Percentiles rank a stretch among this genome's conserved stretches.
These are phyloP conservation scores for Corydoras sp. DNA, from an alignment of 2,113 vertebrate species.

Conservation along the genomic window DNA sequence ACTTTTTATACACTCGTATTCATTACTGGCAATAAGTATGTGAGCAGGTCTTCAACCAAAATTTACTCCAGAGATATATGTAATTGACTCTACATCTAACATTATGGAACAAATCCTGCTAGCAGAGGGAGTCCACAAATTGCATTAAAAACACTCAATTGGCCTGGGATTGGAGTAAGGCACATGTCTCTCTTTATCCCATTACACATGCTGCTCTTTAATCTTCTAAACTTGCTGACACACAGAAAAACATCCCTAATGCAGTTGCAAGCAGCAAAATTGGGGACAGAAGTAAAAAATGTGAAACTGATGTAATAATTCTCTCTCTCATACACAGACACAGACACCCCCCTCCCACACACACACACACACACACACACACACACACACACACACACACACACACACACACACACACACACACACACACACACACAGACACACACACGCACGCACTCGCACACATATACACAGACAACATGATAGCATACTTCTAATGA, in stretches of 20 bases:
- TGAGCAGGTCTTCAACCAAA: constrained; percentile 72
- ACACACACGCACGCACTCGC: too few species aligned
- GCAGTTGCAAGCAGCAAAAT: constrained; percentile 31
- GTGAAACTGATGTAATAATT: constrained; percentile 50
- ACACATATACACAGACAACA: too few species aligned
- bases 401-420: too few species aligned
- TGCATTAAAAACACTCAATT: constrained; percentile 77
- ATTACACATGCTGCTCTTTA: constrained; percentile 76
- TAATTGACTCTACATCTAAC: constrained; percentile 80
- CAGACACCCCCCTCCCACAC: too few species aligned
- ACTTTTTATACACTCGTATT: constrained; percentile 49
- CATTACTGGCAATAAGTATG: constrained; percentile 66
- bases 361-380: too few species aligned
- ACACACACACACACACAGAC: too few species aligned
- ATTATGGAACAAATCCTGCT: constrained; percentile 79
- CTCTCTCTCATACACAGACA: too few species aligned
- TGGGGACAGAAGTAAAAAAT: constrained; percentile 32
- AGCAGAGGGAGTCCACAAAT: constrained; percentile 73
- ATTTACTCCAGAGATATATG: constrained; percentile 72
- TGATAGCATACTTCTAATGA: neutral
- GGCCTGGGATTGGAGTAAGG: constrained; percentile 73
- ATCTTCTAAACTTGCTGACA: constrained; percentile 73
- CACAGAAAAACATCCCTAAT: constrained; percentile 40
- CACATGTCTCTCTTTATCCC: constrained; percentile 74
- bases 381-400: too few species aligned